A percentile compares a stretch with the other conserved stretches of the same genome.
These are phyloP conservation scores for Hylia prasina DNA, from an alignment of 2,113 vertebrate species.

Conservation along the genomic window DNA sequence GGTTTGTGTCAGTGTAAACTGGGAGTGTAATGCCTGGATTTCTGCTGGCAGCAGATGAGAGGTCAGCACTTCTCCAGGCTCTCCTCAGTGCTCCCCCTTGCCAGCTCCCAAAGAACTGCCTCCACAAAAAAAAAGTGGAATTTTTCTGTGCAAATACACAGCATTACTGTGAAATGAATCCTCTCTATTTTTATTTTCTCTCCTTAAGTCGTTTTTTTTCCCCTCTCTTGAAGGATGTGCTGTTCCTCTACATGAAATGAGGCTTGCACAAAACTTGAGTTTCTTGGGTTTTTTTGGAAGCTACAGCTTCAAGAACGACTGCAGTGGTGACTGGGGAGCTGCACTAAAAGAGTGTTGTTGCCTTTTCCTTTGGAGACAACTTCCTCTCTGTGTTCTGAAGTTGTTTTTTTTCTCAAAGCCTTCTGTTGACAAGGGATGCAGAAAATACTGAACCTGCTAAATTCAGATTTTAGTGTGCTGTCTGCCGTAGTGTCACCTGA, in stretches of 20 bases:
- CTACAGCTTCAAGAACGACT: neutral
- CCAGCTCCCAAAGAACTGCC: neutral
- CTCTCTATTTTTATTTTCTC: neutral
- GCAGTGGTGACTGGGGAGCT: neutral
- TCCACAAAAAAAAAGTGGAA: neutral
- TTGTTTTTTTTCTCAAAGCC: neutral
- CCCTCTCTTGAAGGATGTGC: neutral
- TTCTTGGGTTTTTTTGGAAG: neutral
- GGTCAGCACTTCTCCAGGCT: neutral
- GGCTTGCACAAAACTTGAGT: neutral
- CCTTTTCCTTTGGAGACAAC: conserved; percentile 8
- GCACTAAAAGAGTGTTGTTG: neutral
- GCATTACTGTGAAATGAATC: neutral
- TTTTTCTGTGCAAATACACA: neutral
- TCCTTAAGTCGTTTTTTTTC: neutral
- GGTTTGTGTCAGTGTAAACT: neutral
- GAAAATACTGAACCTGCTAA: conserved; percentile 6
- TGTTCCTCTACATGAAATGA: neutral
- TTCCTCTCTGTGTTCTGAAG: neutral
- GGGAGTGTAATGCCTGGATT: neutral
- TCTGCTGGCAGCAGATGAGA: neutral
- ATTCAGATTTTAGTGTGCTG: neutral
- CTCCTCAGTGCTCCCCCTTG: neutral
- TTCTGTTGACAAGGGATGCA: conserved; percentile 16
- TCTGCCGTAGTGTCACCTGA: neutral